Evolutionary conservation across 2,888 invertebrate genomes (phyloP), one percentile per base, ranked within the genome.

Genomic region (Caenorhabditis imperialis): DNA sequence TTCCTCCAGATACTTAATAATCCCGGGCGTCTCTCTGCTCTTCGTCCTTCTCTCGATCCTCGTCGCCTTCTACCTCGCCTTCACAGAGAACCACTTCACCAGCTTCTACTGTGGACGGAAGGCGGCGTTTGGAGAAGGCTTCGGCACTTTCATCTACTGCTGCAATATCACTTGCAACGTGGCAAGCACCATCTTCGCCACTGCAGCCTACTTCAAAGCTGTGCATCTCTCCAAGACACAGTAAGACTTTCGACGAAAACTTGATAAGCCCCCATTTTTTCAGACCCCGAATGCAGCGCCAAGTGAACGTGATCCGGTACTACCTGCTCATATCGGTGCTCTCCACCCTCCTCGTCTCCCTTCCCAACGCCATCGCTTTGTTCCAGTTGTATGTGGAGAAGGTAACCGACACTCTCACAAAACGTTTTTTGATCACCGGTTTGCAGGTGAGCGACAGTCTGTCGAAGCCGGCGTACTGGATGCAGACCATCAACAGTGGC

Each of bases 391-490:
- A 77, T 38, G 77, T 81, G 7, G 55, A 75, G 16, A 71, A 60
- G 40, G 80, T 80, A 18, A 35, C 63, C 57, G 18, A 10, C 10
- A 48, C 12, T 22, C 10, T 44, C 7, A 30, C 30, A 10, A 30
- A 30, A 30, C 6, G 7, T 7, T 7, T 7, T 10, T 30, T 6
- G 6, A 30, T 30, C 10, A 10, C 6, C 6, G 7, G 30, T 7
- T 69, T 77, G 4, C 61, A 81, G 81, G 71, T 83, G 27, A 76
- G 77, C 37, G 76, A 81, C 70, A 76, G 80, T 12, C 47, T 83
- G n/a, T 79, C 78, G 38, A 81, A 81, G 30, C 81, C 81, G 16
- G 77, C 81, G n/a, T 81, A 81, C 40, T 81, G 80, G 80, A 78
- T 80, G 76, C 79, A 79, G 42, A 81, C 81, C 18, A 74, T 79